Evolutionary conservation across 2,113 vertebrate species (phyloP).

Genomic region (Pleuronectes platessa): DNA sequence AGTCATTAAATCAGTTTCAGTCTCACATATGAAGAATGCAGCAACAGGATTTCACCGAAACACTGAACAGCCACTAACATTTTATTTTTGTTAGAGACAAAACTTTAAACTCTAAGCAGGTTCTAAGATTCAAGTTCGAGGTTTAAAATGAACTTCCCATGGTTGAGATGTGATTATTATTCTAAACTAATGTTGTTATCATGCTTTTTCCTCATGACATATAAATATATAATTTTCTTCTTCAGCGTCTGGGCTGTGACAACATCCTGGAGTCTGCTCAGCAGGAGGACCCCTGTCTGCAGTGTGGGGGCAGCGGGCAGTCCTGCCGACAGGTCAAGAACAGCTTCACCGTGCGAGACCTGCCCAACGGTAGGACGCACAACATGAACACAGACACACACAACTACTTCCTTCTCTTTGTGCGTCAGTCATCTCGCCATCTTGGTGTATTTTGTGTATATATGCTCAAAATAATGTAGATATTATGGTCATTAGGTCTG

Average conservation of each 20-base stretch:
- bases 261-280: slow-evolving; percentile 88
- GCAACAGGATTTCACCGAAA: too few relatives aligned
- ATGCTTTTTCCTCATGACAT: not conserved
- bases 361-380: slow-evolving; percentile 86
- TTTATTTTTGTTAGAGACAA: too few relatives aligned
- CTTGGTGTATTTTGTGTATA: too few relatives aligned
- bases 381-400: not conserved
- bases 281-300: slow-evolving; percentile 93
- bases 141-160: too few relatives aligned
- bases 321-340: slow-evolving; percentile 87
- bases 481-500: not conserved
- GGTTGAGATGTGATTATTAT: too few relatives aligned
- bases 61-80: too few relatives aligned
- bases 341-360: slow-evolving; percentile 81
- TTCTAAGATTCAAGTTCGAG: too few relatives aligned
- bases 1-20: not conserved
- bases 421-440: too few relatives aligned
- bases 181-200: too few relatives aligned
- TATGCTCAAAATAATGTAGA: too few relatives aligned
- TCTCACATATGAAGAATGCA: not conserved
- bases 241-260: slow-evolving; percentile 92
- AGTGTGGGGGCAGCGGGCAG: slow-evolving; percentile 90
- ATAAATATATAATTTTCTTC: not conserved
- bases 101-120: too few relatives aligned
- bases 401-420: not conserved